phyloP scores from a whole-genome alignment of 2,797 vertebrate species.

The Euthynnus affinis region DNA sequence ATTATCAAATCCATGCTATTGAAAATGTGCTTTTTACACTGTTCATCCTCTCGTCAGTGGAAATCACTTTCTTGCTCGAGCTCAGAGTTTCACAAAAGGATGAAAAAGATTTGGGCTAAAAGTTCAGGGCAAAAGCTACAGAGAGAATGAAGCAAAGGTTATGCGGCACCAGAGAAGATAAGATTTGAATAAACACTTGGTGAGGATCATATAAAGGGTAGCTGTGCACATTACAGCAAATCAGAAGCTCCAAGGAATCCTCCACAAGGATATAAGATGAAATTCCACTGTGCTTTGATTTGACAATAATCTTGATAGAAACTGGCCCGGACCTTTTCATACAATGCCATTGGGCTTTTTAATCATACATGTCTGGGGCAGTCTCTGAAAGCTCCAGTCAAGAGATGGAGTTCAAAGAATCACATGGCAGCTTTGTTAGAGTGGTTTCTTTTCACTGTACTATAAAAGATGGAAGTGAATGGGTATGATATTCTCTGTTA shows the following conservation, averaged over 20 bases:
- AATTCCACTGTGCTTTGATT: conserved; percentile 52
- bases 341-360: background rate
- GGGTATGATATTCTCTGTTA: conserved; percentile 40
- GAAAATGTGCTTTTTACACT: conserved; percentile 37
- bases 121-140: conserved; percentile 36
- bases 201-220: conserved; percentile 47
- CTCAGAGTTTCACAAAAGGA: conserved; percentile 37
- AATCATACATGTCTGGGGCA: conserved; percentile 35
- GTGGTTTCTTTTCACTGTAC: background rate
- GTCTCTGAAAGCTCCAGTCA: conserved; percentile 25
- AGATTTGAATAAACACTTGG: conserved; percentile 34
- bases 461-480: conserved; percentile 1
- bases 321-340: conserved; percentile 36
- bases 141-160: conserved; percentile 24
- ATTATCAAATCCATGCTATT: conserved; percentile 45
- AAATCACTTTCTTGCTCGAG: conserved; percentile 20
- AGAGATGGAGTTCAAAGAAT: conserved; percentile 13
- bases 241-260: conserved; percentile 21
- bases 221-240: conserved; percentile 28
- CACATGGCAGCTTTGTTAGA: background rate
- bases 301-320: conserved; percentile 52
- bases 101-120: conserved; percentile 46
- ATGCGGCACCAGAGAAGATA: conserved; percentile 10
- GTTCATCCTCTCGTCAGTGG: conserved; percentile 15
- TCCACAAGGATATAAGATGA: conserved; percentile 47